Base-by-base conservation (phyloP, 2,888 invertebrate species). In the Drosophila neoperkinsi region DNA sequence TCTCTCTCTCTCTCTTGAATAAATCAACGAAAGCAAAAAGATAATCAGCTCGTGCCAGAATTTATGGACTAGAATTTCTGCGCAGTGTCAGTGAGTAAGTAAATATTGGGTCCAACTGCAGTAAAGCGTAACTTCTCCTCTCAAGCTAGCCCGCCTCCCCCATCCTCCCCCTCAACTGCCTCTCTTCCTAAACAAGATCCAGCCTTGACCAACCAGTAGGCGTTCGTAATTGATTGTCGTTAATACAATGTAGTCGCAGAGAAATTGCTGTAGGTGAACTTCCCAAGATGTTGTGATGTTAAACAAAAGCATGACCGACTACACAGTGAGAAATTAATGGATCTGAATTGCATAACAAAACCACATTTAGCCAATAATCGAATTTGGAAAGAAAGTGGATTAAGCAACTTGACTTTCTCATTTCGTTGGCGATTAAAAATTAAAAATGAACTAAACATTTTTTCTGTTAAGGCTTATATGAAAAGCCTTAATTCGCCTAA, bases 71-170 rank as follows among this genome's bases (percentile, higher is more conserved):
- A 16, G 36, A 50, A 60, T 63, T 68, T 43, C 16, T 50, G 56
- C 21, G 38, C 70, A 50, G 43, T 67, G 52, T 61, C 53, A 31
- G 28, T 36, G 60, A 74, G 83, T 83, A 86, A 83, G 83, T 88
- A 56, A 82, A 85, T 68, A 74, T 66, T 74, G 81, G 71, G 68
- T 69, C 46, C 18, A 41, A 30, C 43, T 41, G 50, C 52, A 41
- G 16, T 21, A 21, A 43, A 43, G 43, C 21, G 46, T 16, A 46
- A 16, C 46, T 25, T 9, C 4, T 7, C 46, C 46, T 21, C 13
- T 21, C 13, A 4, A 4, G 2, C 43, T 41, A 30, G 2, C 7
- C 1, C 6, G 18, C 18, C 11, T 7, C 16, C n/a, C n/a, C 36
- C 1, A 13, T 13, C 9, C 13, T 18, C 10, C 11, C 33, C 34